Evolutionary conservation across 2,113 vertebrate species (phyloP).

Genomic region (Romanogobio albipinnatus): DNA sequence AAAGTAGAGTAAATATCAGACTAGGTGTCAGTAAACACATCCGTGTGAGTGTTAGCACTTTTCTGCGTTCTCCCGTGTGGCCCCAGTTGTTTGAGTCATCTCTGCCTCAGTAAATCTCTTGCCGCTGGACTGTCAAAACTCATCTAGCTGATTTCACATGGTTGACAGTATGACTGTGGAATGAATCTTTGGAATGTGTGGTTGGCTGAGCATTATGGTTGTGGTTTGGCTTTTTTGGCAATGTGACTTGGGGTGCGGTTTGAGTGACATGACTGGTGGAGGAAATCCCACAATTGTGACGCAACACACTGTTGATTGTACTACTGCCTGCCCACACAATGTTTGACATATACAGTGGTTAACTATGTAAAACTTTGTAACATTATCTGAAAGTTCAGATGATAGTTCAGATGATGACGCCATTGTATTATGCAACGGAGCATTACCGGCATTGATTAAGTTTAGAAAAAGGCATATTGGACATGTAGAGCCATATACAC

Average conservation of each 20-base stretch:
- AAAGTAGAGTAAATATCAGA: not conserved
- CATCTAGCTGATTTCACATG: conserved; percentile 23
- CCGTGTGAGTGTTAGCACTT: not conserved
- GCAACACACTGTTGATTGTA: not conserved
- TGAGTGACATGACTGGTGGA: not conserved
- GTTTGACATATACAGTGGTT: not conserved
- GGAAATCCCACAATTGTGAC: conserved; percentile 3
- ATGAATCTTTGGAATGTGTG: conserved; percentile 33
- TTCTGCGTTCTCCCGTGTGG: not conserved
- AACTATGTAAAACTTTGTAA: not conserved
- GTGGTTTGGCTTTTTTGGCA: not conserved
- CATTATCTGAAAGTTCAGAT: not conserved
- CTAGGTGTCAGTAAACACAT: not conserved
- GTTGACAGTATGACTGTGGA: conserved; percentile 14
- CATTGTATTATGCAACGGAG: not conserved
- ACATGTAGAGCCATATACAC: not conserved
- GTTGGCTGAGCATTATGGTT: conserved; percentile 29
- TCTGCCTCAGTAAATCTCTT: not conserved
- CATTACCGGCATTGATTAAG: not conserved
- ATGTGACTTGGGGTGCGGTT: not conserved
- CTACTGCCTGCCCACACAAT: not conserved
- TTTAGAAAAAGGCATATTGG: not conserved
- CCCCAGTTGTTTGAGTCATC: not conserved
- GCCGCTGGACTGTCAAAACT: conserved; percentile 28
- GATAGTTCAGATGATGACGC: not conserved